Conservation (phyloP, 2,888 invertebrate genomes). For the Dasypolia templi region DNA sequence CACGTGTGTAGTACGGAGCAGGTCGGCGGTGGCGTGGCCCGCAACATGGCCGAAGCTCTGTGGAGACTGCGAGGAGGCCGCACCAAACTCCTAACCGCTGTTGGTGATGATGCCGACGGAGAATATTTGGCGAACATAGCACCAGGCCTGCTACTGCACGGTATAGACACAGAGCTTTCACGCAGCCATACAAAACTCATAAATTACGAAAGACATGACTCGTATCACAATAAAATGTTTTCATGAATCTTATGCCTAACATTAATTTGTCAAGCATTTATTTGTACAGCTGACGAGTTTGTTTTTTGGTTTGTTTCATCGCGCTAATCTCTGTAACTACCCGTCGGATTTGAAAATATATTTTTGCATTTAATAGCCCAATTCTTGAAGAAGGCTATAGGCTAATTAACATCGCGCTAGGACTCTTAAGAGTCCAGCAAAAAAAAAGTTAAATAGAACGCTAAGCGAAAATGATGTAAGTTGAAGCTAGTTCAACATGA, state of each 20-base stretch:
- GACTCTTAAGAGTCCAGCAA: too few species aligned
- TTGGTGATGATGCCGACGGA: slow-evolving; percentile 93
- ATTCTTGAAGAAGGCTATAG: too few species aligned
- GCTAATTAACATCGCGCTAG: too few species aligned
- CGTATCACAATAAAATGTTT: not conserved
- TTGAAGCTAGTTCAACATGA: too few species aligned
- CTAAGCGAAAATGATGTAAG: too few species aligned
- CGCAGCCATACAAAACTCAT: not conserved
- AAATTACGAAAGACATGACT: not conserved
- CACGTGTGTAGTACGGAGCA: slow-evolving; percentile 92
- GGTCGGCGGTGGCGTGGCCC: slow-evolving; percentile 96
- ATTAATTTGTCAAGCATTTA: not conserved
- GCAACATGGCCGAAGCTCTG: slow-evolving; percentile 97
- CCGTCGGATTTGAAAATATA: too few species aligned
- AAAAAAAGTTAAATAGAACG: too few species aligned
- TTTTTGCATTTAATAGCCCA: too few species aligned
- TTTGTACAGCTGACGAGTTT: too few species aligned
- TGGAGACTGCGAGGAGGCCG: slow-evolving; percentile 92
- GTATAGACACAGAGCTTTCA: slow-evolving; percentile 63
- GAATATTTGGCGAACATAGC: slow-evolving; percentile 76
- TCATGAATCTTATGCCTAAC: not conserved
- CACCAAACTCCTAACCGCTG: slow-evolving; percentile 93
- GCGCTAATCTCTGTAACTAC: too few species aligned
- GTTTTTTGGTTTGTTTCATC: too few species aligned
- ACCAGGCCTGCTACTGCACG: slow-evolving; percentile 82